Evolutionary conservation across 1,140 invertebrate genomes (phyloP), one percentile per base, ranked within the genome.

Genomic region (Mya arenaria): DNA sequence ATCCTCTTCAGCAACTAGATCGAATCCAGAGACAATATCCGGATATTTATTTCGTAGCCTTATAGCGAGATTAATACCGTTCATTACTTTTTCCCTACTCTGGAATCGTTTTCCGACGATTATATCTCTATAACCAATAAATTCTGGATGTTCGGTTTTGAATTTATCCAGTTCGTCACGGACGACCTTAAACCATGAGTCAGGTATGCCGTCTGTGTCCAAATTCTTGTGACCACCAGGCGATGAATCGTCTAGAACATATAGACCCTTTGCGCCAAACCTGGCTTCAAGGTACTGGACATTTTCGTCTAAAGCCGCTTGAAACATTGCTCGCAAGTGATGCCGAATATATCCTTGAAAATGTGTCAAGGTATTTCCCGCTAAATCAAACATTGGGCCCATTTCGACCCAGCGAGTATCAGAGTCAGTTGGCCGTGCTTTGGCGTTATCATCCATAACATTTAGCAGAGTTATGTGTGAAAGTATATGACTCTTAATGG

Each of bases 1-100:
- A 48, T 89, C 88, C 81, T 89, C 88, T 74, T 89, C 86, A n/a
- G 63, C 83, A 15, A 88, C 87, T n/a, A 88, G 25, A 69, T 89
- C 88, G 81, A 74, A 89, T 32, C 87, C 88, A 0, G 79, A 71
- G 32, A 89, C 77, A 41, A 88, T 56, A 52, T 85, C 17, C 0
- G 88, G 87, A 85, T 85, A 89, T 80, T 85, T 83, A 13, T 75
- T 15, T 62, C 84, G 56, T 5, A 87, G 32, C 4, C 41, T 25
- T 1, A 80, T 15, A 28, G 83, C 79, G 19, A 28, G 73, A 5
- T 86, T 17, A 23, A 63, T 58, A 48, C 71, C 63, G 13, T 28
- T 17, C n/a, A 69, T 55, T 3, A 85, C n/a, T 4, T 19, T 10
- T 1, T 69, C 15, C 19, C 6, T 44, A 32, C 10, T 63, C 0